Conservation (phyloP, 2,888 invertebrate species). For the Nematopogon swammerdamellus region DNA sequence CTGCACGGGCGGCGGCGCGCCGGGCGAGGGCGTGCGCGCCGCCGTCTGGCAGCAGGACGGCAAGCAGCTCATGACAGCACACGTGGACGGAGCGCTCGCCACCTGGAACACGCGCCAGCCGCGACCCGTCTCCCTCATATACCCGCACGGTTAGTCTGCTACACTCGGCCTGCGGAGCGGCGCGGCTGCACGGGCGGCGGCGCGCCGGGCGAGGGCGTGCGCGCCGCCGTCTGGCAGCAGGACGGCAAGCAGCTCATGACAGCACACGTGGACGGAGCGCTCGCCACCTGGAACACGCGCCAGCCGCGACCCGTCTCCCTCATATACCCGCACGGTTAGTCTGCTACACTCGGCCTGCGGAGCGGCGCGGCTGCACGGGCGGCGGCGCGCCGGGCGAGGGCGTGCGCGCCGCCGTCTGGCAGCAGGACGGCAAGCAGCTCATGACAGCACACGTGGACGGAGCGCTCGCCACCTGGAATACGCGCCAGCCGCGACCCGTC, state of each 20-base stretch:
- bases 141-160: constrained; percentile 80
- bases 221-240: constrained; percentile 93
- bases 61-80: constrained; percentile 94
- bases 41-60: constrained; percentile 98
- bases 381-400: constrained; percentile 77
- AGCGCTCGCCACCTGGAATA: constrained; percentile 90
- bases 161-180: constrained; percentile 76
- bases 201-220: constrained; percentile 76
- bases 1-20: constrained; percentile 66
- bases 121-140: constrained; percentile 77
- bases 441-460: constrained; percentile 96
- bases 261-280: constrained; percentile 93
- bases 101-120: constrained; percentile 85
- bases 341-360: constrained; percentile 58
- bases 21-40: constrained; percentile 80
- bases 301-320: constrained; percentile 75
- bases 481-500: constrained; percentile 74
- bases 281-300: constrained; percentile 89
- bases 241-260: constrained; percentile 98
- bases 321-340: constrained; percentile 88
- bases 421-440: constrained; percentile 96
- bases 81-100: constrained; percentile 92
- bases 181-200: constrained; percentile 71
- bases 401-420: constrained; percentile 90
- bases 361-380: constrained; percentile 74